Evolutionary conservation across 2,888 invertebrate species (phyloP).

Genomic region (Melanostoma scalare): DNA sequence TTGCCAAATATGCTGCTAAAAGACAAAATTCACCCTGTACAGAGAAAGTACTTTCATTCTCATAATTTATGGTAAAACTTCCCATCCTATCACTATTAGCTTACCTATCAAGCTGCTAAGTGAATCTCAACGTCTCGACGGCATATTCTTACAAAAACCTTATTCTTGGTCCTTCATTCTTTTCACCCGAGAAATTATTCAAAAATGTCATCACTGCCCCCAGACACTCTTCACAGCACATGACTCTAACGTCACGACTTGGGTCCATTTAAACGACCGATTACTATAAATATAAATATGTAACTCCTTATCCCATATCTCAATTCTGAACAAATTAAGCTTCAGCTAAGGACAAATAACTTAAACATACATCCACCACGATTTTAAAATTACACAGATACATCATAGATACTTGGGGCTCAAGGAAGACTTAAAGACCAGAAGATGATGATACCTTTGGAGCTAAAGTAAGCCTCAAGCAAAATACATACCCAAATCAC

Average conservation of each 20-base stretch:
- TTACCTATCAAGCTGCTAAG: too few relatives aligned
- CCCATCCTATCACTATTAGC: too few relatives aligned
- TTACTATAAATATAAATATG: constrained; percentile 22
- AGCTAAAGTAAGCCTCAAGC: constrained; percentile 36
- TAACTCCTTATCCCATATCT: constrained; percentile 49
- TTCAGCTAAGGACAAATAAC: constrained; percentile 65
- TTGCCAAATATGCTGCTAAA: too few relatives aligned
- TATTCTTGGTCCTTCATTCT: too few relatives aligned
- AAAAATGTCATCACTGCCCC: constrained; percentile 50
- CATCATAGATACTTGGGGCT: constrained; percentile 56
- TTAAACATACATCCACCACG: constrained; percentile 61
- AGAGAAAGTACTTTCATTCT: too few relatives aligned
- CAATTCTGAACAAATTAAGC: constrained; percentile 68
- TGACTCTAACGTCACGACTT: constrained; percentile 60
- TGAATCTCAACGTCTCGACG: too few relatives aligned
- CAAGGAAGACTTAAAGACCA: not conserved
- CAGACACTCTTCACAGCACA: constrained; percentile 7
- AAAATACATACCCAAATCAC: constrained; percentile 56
- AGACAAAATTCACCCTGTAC: too few relatives aligned
- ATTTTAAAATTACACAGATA: constrained; percentile 59
- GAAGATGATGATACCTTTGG: constrained; percentile 33
- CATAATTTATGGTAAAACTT: too few relatives aligned
- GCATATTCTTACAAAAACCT: too few relatives aligned
- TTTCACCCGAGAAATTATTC: not conserved
- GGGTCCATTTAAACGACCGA: constrained; percentile 42